phyloP scores from a whole-genome alignment of 2,797 vertebrate species.

The Chaetodon trifasciatus region DNA sequence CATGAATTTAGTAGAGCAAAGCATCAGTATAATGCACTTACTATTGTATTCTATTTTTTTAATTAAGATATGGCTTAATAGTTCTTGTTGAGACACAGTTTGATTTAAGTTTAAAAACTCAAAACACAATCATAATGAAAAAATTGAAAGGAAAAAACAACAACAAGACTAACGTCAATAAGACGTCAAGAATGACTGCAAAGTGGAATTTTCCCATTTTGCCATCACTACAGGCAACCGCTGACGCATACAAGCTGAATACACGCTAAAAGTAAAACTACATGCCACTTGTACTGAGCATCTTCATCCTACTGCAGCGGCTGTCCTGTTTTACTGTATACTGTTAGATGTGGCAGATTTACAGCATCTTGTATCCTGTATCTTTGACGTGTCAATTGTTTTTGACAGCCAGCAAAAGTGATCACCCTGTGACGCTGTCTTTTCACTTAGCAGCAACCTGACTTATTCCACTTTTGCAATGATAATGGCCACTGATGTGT shows the following conservation, averaged over 20 bases:
- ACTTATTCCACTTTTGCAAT: neutral
- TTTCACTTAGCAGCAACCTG: neutral
- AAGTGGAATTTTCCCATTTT: neutral
- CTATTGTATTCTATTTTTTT: neutral
- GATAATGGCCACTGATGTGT: neutral
- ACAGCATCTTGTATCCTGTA: neutral
- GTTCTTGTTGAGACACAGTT: neutral
- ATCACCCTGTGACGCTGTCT: neutral
- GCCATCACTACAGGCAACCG: neutral
- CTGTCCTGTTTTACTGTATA: neutral
- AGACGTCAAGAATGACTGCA: neutral
- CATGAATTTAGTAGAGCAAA: neutral
- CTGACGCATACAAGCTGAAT: neutral
- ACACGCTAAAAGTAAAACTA: neutral
- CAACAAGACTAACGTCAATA: neutral
- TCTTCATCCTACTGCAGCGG: neutral
- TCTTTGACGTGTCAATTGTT: neutral
- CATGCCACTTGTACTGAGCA: neutral
- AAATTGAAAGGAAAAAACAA: neutral
- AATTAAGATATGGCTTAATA: neutral
- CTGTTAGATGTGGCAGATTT: conserved; percentile 1
- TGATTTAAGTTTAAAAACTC: neutral
- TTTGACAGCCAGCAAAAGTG: neutral
- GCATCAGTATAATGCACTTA: neutral
- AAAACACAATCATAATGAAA: neutral